phyloP scores from a whole-genome alignment of 2,113 vertebrate species.

The Neotoma lepida region DNA sequence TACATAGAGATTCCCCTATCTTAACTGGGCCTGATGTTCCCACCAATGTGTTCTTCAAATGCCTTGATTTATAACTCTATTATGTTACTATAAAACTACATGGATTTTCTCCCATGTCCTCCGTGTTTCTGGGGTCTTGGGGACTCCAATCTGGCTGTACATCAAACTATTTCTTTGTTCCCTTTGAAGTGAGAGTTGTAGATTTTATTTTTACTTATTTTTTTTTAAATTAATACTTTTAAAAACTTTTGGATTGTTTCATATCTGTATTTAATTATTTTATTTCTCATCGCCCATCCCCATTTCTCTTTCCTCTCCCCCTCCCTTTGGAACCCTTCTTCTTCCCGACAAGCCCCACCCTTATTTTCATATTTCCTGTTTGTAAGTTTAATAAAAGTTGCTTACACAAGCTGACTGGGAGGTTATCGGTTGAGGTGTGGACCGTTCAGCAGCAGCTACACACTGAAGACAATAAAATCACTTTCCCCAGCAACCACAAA shows the following conservation, averaged over 20 bases:
- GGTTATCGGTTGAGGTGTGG: no score
- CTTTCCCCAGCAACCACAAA: neutral
- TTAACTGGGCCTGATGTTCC: neutral
- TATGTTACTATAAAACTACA: neutral
- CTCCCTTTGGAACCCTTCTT: neutral
- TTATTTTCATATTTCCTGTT: neutral
- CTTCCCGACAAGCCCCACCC: neutral
- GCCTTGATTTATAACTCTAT: neutral
- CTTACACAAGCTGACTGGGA: neutral
- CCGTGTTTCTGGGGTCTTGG: neutral
- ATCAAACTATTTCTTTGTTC: neutral
- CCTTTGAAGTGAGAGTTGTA: neutral
- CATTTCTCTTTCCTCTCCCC: neutral
- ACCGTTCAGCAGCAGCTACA: neutral
- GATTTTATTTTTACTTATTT: neutral
- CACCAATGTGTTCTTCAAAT: neutral
- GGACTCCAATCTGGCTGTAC: neutral
- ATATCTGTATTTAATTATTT: neutral
- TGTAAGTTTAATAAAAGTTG: neutral
- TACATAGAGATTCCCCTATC: no score
- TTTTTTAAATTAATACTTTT: neutral
- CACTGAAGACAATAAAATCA: neutral
- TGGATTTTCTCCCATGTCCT: neutral
- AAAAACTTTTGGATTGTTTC: neutral
- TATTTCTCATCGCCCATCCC: neutral